A percentile compares a stretch with the other conserved stretches of the same genome.
phyloP scores from a whole-genome alignment of 2,797 vertebrate genomes.

The Zenarchopterus dispar region DNA sequence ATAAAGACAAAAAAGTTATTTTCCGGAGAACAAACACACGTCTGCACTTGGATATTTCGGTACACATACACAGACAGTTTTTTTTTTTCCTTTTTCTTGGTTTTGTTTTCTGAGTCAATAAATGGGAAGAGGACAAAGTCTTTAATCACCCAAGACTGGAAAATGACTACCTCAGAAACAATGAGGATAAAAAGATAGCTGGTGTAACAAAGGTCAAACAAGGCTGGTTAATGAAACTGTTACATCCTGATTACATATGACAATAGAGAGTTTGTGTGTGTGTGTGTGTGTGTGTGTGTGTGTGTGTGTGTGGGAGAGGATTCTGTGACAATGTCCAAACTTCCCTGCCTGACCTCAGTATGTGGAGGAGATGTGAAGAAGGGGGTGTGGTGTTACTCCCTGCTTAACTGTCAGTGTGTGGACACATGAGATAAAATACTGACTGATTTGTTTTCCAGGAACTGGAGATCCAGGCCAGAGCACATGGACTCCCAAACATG shows the following conservation, averaged over 20 bases:
- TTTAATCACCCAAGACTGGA: no score
- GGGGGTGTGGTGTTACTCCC: constrained; percentile 23
- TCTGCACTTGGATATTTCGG: background rate
- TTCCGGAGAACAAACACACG: background rate
- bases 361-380: constrained; percentile 29
- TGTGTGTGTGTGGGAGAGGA: constrained; percentile 3
- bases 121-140: constrained; percentile 14
- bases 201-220: constrained; percentile 15
- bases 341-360: constrained; percentile 15
- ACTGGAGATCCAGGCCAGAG: constrained; percentile 94
- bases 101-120: background rate
- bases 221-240: constrained; percentile 27
- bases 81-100: background rate
- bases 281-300: no score
- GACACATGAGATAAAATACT: background rate
- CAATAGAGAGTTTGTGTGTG: no score
- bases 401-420: background rate
- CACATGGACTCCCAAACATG: constrained; percentile 90
- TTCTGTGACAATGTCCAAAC: constrained; percentile 8
- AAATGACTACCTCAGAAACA: no score
- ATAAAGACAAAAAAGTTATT: constrained; percentile 46
- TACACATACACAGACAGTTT: background rate
- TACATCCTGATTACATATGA: no score
- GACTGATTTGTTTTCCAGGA: constrained; percentile 83
- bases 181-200: background rate